Conservation (phyloP, 1,140 invertebrate species). For the Drosophila bifasciata region DNA sequence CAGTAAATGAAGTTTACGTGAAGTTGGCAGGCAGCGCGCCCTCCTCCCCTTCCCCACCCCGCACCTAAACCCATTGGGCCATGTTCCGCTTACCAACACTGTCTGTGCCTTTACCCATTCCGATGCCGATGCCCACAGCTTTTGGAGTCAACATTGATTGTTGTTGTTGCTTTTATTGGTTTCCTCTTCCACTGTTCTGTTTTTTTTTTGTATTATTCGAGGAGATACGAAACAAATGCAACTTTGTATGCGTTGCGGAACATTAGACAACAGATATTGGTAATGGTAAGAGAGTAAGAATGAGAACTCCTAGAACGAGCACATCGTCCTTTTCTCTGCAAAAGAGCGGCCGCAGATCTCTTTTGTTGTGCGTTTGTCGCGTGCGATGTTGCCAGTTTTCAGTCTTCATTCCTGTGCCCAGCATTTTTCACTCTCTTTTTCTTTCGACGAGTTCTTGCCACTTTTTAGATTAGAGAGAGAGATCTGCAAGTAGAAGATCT, state of each 20-base stretch:
- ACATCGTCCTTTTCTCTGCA: neutral
- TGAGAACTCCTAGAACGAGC: too few relatives aligned
- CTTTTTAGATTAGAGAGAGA: too few relatives aligned
- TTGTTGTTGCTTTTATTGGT: slow-evolving; percentile 45
- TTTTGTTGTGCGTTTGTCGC: too few relatives aligned
- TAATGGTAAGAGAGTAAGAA: neutral
- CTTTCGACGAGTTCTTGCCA: neutral
- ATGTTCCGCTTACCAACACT: too few relatives aligned
- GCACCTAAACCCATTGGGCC: too few relatives aligned
- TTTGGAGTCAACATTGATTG: neutral
- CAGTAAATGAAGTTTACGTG: slow-evolving; percentile 45
- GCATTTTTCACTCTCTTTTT: slow-evolving; percentile 45
- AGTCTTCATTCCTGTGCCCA: slow-evolving; percentile 3
- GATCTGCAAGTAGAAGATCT: too few relatives aligned
- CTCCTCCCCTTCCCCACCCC: too few relatives aligned
- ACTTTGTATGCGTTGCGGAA: slow-evolving; percentile 24
- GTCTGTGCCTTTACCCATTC: too few relatives aligned
- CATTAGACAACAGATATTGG: slow-evolving; percentile 27
- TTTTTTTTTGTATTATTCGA: slow-evolving; percentile 24
- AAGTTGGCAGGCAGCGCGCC: slow-evolving; percentile 25
- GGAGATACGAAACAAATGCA: slow-evolving; percentile 24
- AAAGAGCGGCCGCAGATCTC: neutral
- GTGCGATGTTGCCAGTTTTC: slow-evolving; percentile 44
- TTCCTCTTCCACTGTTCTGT: slow-evolving; percentile 30
- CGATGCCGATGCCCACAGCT: slow-evolving; percentile 20